These are phyloP conservation scores for Formica aserva DNA, from an alignment of 2,888 invertebrate species.

Conservation along the genomic window DNA sequence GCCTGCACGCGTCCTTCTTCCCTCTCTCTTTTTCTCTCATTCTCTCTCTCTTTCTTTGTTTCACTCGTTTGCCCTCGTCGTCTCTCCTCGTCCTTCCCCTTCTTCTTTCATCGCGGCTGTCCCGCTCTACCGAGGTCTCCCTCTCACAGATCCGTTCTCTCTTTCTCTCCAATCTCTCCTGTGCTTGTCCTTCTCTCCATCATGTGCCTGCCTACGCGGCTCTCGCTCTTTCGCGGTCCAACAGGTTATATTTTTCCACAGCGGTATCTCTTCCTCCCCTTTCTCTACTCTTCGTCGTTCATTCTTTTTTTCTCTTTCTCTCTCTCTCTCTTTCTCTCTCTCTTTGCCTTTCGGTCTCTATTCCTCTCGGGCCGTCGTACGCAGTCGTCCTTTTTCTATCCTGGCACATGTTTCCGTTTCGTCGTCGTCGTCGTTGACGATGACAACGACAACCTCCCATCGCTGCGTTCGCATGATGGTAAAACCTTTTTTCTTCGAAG, in stretches of 20 bases:
- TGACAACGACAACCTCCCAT: constrained; percentile 23
- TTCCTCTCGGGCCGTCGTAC: constrained; percentile 45
- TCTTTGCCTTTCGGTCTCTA: constrained; percentile 48
- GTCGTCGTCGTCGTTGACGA: constrained; percentile 27
- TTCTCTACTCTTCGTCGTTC: constrained; percentile 53
- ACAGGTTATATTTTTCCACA: constrained; percentile 85
- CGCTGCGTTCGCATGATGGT: constrained; percentile 27
- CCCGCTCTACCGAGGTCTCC: constrained; percentile 58
- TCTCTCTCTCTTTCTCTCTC: not conserved
- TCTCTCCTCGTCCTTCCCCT: constrained; percentile 53
- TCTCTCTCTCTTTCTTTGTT: constrained; percentile 41
- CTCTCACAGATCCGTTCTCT: constrained; percentile 41
- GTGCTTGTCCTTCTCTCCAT: constrained; percentile 47
- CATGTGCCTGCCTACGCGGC: constrained; percentile 66
- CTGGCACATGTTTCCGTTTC: constrained; percentile 53
- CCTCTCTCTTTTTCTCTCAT: constrained; percentile 47
- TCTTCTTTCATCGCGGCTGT: constrained; percentile 59
- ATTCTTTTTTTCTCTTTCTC: constrained; percentile 30
- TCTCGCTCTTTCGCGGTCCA: constrained; percentile 82
- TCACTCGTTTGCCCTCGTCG: constrained; percentile 49
- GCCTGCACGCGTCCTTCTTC: constrained; percentile 74
- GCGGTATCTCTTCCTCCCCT: constrained; percentile 62
- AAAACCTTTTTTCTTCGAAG: constrained; percentile 6
- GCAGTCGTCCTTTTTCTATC: constrained; percentile 35
- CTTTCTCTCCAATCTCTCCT: constrained; percentile 52